Evolutionary conservation across 2,888 invertebrate species (phyloP).

Genomic region (Tetragonula carbonaria): DNA sequence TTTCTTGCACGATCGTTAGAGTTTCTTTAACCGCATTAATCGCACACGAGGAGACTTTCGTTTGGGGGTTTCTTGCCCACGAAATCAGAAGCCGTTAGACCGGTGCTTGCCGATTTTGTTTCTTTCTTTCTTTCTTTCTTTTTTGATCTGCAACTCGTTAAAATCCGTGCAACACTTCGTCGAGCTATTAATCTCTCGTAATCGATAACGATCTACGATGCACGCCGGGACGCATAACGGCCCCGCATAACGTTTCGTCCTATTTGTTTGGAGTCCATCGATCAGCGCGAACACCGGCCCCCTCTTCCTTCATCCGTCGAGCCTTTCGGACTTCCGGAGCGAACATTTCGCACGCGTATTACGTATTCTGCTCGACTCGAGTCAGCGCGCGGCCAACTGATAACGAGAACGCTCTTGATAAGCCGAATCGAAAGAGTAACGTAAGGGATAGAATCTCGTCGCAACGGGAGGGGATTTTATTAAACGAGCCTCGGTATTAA

Average conservation of each 20-base stretch:
- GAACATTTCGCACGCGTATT: constrained; percentile 14
- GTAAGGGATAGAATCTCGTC: background rate
- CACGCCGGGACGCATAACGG: background rate
- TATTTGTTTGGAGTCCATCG: constrained; percentile 49
- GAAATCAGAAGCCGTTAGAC: constrained; percentile 42
- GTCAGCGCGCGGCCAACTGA: background rate
- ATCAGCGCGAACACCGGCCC: constrained; percentile 7
- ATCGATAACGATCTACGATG: constrained; percentile 52
- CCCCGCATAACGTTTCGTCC: constrained; percentile 27
- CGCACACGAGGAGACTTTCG: constrained; percentile 45
- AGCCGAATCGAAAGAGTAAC: background rate
- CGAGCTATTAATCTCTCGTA: constrained; percentile 54
- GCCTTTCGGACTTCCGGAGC: background rate
- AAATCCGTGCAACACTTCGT: constrained; percentile 49
- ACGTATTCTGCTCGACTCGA: background rate
- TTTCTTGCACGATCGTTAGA: constrained; percentile 75
- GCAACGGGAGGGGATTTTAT: background rate
- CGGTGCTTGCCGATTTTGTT: background rate
- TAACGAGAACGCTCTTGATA: constrained; percentile 7
- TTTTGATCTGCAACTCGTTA: constrained; percentile 48
- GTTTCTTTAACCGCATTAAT: constrained; percentile 57
- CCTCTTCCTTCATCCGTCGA: background rate
- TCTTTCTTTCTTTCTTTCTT: no score
- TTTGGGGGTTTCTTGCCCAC: constrained; percentile 41
- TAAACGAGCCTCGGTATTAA: background rate